phyloP scores from a whole-genome alignment of 2,797 vertebrate species.

The Fratercula arctica region DNA sequence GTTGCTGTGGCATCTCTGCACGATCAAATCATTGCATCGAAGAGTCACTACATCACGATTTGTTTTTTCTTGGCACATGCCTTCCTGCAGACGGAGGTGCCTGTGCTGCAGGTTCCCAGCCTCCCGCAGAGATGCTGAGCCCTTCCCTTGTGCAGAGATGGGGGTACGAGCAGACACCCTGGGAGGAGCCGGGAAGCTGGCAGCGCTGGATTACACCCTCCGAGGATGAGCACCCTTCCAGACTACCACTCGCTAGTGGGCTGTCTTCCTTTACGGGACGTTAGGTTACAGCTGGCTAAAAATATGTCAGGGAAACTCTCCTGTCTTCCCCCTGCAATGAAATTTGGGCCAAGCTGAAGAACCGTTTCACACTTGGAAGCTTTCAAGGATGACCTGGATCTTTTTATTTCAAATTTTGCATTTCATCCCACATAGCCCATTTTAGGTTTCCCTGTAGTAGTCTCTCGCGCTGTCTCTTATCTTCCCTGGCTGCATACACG shows the following conservation, averaged over 20 bases:
- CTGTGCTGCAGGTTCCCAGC: neutral
- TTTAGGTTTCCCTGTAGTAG: neutral
- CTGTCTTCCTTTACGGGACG: neutral
- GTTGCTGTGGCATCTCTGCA: neutral
- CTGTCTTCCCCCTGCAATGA: neutral
- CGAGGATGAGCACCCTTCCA: neutral
- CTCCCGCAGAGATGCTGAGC: neutral
- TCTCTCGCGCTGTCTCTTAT: neutral
- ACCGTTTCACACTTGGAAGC: neutral
- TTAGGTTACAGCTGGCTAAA: neutral
- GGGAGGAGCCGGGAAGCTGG: neutral
- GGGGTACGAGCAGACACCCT: neutral
- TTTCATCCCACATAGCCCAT: neutral
- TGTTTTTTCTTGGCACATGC: neutral
- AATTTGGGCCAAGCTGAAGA: neutral
- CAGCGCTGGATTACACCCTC: neutral
- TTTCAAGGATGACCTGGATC: neutral
- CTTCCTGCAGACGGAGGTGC: neutral
- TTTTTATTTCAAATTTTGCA: neutral
- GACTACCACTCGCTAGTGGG: neutral
- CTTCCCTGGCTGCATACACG: neutral
- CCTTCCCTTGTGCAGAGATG: neutral
- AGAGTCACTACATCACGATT: fast-evolving
- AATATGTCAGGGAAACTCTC: neutral
- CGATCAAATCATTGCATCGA: too few species aligned